Evolutionary conservation across 2,797 vertebrate species (phyloP), one percentile per base, ranked within the genome.

Genomic region (Diplodus sargus): DNA sequence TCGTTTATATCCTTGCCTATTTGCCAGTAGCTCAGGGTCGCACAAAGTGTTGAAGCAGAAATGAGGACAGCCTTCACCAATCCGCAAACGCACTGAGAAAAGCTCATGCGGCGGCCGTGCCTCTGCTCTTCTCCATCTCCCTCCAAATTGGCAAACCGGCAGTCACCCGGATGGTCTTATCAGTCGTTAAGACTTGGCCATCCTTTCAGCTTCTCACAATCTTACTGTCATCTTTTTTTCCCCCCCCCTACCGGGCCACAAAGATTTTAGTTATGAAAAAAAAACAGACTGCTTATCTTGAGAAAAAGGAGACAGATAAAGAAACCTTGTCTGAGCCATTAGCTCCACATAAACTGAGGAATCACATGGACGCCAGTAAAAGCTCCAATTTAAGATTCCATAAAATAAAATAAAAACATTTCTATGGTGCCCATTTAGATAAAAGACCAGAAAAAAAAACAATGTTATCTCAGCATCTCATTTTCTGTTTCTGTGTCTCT

Each of bases 1-100:
- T 84, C 25, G 6, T 79, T 69, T 80, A 62, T 71, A 65, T 81
- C 34, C 42, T 56, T 74, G 25, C 71, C 73, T 60, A 57, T 28
- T 83, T 80, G 65, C 86, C 87, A 78, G 74, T 75, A 68, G 66
- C 76, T 82, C 66, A 65, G 86, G 83, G 76, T 90, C 85, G 80
- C 20, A 70, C 65, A 74, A 75, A 70, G 73, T 63, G 58, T 43
- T 56, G 22, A 74, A 67, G 70, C 65, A 70, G 86, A 85, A 79
- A 45, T 14, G 13, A 73, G 72, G 64, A 59, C 71, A 63, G 64
- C 65, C 51, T 82, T 78, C 64, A 47, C 56, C 53, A 28, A 53
- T 85, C 70, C 61, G 4, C 57, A 76, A 76, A 30, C 58, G 39
- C 79, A 61, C 43, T 45, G 39, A 45, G 39, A 58, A 71, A 47